phyloP scores from a whole-genome alignment of 2,888 invertebrate genomes.

The Idaea straminata region DNA sequence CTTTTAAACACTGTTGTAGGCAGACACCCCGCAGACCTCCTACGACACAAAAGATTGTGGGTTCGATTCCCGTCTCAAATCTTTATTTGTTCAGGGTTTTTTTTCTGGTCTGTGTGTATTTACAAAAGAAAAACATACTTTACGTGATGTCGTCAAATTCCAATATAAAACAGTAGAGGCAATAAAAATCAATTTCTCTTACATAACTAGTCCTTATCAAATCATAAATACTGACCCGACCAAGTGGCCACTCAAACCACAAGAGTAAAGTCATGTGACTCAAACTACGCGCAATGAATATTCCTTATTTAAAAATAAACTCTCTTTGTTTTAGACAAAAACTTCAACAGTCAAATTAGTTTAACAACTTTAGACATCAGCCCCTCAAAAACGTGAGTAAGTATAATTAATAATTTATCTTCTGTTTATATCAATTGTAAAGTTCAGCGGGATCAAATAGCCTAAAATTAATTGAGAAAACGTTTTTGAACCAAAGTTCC shows the following conservation, averaged over 20 bases:
- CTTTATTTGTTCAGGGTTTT: too few relatives aligned
- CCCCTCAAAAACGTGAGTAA: conserved; percentile 74
- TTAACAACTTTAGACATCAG: conserved; percentile 46
- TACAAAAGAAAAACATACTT: too few relatives aligned
- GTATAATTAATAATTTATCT: conserved; percentile 41
- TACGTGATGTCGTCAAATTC: too few relatives aligned
- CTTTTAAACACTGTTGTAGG: too few relatives aligned
- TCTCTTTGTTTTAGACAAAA: conserved; percentile 43
- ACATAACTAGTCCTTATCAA: too few relatives aligned
- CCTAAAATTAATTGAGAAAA: not conserved
- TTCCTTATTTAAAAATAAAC: conserved; percentile 3
- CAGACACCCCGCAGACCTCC: too few relatives aligned
- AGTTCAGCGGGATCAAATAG: not conserved
- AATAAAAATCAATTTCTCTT: too few relatives aligned
- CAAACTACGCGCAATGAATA: conserved; percentile 14
- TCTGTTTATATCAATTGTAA: conserved; percentile 8
- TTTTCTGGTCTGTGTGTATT: too few relatives aligned
- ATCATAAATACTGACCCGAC: too few relatives aligned
- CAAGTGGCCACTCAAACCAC: conserved; percentile 35
- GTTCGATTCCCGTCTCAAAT: too few relatives aligned
- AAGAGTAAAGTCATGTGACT: conserved; percentile 28
- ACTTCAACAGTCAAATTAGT: conserved; percentile 34
- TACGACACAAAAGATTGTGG: too few relatives aligned
- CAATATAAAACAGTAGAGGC: too few relatives aligned
- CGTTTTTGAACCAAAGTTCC: not conserved